These are phyloP conservation scores for Cotesia congregata DNA, from an alignment of 2,888 invertebrate species.

Conservation along the genomic window DNA sequence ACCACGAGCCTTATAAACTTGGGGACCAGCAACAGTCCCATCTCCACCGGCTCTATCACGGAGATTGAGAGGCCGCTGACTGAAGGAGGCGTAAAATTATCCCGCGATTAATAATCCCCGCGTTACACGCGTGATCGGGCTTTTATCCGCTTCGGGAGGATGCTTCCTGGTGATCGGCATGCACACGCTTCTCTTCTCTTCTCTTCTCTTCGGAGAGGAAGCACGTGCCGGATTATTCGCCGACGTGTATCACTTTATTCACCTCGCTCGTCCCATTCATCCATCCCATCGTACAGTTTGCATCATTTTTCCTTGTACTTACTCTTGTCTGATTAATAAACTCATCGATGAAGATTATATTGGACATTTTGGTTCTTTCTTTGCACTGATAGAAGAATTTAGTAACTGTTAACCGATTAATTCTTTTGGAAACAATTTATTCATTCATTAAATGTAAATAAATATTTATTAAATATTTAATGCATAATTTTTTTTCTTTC, in stretches of 20 bases:
- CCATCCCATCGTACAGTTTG: conserved; percentile 7
- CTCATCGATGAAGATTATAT: neutral
- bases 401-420: too few relatives aligned
- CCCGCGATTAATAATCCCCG: conserved; percentile 68
- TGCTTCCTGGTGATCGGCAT: conserved; percentile 49
- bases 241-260: conserved; percentile 51
- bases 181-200: conserved; percentile 34
- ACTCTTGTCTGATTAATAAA: conserved; percentile 13
- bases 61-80: conserved; percentile 21
- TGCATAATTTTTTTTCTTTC: too few relatives aligned
- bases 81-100: conserved; percentile 61
- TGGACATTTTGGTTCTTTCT: too few relatives aligned
- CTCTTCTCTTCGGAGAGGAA: conserved; percentile 35
- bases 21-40: conserved; percentile 32
- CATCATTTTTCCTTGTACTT: conserved; percentile 23
- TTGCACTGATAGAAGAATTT: too few relatives aligned
- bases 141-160: conserved; percentile 53
- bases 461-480: too few relatives aligned
- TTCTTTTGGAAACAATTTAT: too few relatives aligned
- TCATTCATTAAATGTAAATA: too few relatives aligned
- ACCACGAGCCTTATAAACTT: conserved; percentile 45
- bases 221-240: conserved; percentile 55
- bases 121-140: conserved; percentile 66
- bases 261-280: conserved; percentile 32
- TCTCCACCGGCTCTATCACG: neutral